Percentiles rank a stretch among this genome's conserved stretches.
phyloP scores from a whole-genome alignment of 2,113 vertebrate genomes.

The Osmerus eperlanus region DNA sequence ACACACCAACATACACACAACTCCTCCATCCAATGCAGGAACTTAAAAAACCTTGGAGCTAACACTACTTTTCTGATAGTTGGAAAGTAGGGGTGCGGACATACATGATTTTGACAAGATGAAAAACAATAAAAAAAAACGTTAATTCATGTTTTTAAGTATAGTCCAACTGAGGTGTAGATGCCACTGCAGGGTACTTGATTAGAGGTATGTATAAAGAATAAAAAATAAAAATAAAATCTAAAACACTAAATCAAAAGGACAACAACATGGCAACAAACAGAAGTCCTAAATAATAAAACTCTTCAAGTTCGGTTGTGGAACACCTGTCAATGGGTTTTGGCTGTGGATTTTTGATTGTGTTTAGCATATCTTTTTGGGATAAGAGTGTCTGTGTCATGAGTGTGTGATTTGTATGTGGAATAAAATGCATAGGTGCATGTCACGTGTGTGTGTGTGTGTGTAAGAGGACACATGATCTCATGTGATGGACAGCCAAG shows the following conservation, averaged over 20 bases:
- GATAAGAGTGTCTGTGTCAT: constrained; percentile 13
- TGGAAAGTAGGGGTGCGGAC: constrained; percentile 1
- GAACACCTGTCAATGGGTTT: constrained; percentile 70
- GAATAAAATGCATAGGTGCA: constrained; percentile 26
- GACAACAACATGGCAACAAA: constrained; percentile 69
- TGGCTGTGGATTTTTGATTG: constrained; percentile 71
- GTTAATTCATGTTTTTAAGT: constrained; percentile 66
- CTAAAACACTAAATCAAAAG: constrained; percentile 65
- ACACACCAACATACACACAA: neutral
- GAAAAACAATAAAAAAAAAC: constrained; percentile 65
- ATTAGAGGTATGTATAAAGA: constrained; percentile 75
- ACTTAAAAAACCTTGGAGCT: neutral
- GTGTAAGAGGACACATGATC: constrained; percentile 25
- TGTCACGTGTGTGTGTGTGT: constrained; percentile 29
- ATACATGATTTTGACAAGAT: constrained; percentile 59
- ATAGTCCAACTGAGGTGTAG: constrained; percentile 74
- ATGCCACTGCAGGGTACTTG: constrained; percentile 68
- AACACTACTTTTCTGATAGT: constrained; percentile 6
- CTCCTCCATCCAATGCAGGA: constrained; percentile 9
- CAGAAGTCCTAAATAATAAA: constrained; percentile 65
- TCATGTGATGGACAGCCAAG: constrained; percentile 61
- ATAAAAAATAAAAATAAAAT: constrained; percentile 56
- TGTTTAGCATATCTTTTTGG: constrained; percentile 66
- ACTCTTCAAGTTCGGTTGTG: constrained; percentile 75
- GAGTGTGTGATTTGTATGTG: constrained; percentile 17